A percentile compares a stretch with the other conserved stretches of the same genome.
phyloP scores from a whole-genome alignment of 2,797 vertebrate genomes.

The Buceros bicornis region DNA sequence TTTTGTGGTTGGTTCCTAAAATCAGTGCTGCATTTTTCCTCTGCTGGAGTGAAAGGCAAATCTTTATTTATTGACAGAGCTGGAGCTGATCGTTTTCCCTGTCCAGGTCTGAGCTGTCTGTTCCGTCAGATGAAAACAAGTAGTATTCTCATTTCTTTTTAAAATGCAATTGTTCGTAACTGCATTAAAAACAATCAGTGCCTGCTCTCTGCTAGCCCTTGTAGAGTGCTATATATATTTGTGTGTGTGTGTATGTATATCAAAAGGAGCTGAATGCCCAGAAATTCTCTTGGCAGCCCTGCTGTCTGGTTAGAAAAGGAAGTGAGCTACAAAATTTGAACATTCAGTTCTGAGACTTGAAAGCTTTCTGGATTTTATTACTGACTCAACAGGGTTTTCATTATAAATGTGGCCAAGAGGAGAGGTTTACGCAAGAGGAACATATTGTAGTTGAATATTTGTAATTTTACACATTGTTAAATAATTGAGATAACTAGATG shows the following conservation, averaged over 20 bases:
- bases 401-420: constrained; percentile 82
- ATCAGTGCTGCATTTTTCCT: constrained; percentile 58
- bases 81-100: constrained; percentile 39
- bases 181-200: constrained; percentile 71
- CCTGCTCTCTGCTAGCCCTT: constrained; percentile 39
- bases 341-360: constrained; percentile 84
- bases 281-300: constrained; percentile 81
- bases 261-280: constrained; percentile 78
- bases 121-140: constrained; percentile 47
- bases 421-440: constrained; percentile 81
- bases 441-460: constrained; percentile 80
- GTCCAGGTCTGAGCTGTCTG: constrained; percentile 27
- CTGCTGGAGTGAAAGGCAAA: constrained; percentile 60
- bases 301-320: constrained; percentile 85
- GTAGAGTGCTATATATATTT: constrained; percentile 47
- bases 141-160: constrained; percentile 32
- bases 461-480: constrained; percentile 80
- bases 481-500: constrained; percentile 76
- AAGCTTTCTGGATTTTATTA: constrained; percentile 81
- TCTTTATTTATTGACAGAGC: constrained; percentile 71
- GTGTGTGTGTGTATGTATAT: constrained; percentile 55
- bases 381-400: constrained; percentile 85
- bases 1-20: constrained; percentile 66
- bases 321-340: constrained; percentile 83
- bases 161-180: constrained; percentile 51